Conservation (phyloP, 1,140 invertebrate genomes). For the Lasioglossum albipes region DNA sequence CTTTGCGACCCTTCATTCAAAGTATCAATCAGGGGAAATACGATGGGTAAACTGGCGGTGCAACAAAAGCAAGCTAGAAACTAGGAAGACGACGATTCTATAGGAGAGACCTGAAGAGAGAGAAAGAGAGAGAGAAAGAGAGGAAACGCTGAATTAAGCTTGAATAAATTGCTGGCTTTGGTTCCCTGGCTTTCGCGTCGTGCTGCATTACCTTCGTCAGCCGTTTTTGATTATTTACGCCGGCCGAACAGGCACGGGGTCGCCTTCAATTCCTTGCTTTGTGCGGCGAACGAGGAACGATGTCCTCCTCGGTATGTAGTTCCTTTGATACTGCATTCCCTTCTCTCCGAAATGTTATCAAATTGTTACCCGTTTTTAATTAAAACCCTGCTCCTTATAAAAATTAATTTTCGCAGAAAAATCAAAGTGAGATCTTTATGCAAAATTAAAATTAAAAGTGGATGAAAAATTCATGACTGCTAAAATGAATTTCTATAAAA, state of each 20-base stretch:
- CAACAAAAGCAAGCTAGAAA: background rate
- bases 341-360: background rate
- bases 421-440: too few relatives aligned
- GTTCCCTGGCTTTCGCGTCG: background rate
- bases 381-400: too few relatives aligned
- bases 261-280: background rate
- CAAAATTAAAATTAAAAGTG: too few relatives aligned
- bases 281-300: background rate
- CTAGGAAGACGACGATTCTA: background rate
- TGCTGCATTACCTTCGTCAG: conserved; percentile 22
- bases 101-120: background rate
- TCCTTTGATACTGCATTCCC: background rate
- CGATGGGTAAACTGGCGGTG: background rate
- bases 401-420: too few relatives aligned
- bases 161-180: conserved; percentile 11
- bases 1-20: background rate
- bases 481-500: too few relatives aligned
- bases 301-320: background rate
- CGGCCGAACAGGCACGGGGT: background rate
- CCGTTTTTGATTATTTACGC: conserved; percentile 33
- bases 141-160: background rate
- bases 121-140: too few relatives aligned
- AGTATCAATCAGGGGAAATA: background rate
- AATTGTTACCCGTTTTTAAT: background rate
- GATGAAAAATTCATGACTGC: too few relatives aligned